phyloP scores from a whole-genome alignment of 2,888 invertebrate genomes.

The Abrostola triplasia region DNA sequence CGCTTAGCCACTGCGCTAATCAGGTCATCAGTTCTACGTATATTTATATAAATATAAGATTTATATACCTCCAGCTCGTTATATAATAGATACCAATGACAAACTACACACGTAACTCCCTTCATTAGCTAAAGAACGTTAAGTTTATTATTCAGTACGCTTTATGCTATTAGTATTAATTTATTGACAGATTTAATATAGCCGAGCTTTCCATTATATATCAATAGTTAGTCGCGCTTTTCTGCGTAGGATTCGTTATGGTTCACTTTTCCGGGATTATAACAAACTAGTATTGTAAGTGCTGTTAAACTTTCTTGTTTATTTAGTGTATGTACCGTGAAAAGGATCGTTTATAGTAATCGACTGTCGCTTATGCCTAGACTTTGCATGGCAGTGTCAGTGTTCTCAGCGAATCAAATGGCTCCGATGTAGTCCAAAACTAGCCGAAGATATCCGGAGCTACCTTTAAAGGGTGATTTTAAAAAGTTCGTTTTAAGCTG shows the following conservation, averaged over 20 bases:
- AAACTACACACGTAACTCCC: conserved; percentile 2
- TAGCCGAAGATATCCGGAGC: too few species aligned
- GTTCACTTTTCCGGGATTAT: conserved; percentile 36
- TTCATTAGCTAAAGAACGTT: conserved; percentile 14
- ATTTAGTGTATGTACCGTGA: too few species aligned
- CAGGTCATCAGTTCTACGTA: too few species aligned
- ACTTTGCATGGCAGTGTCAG: conserved; percentile 27
- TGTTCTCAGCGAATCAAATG: too few species aligned
- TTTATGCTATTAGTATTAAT: conserved; percentile 46
- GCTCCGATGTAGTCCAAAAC: too few species aligned
- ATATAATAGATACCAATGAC: neutral
- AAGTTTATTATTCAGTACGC: conserved; percentile 33
- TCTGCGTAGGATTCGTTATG: conserved; percentile 38
- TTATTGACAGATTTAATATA: conserved; percentile 42
- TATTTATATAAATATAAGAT: too few species aligned
- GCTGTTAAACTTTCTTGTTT: too few species aligned
- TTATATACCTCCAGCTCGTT: too few species aligned
- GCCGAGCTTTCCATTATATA: conserved; percentile 34
- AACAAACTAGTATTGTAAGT: conserved; percentile 3
- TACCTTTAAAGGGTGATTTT: too few species aligned
- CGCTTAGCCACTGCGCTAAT: too few species aligned
- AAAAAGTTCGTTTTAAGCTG: too few species aligned
- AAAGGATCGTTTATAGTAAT: too few species aligned
- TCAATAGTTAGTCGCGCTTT: conserved; percentile 42
- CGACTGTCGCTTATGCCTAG: conserved; percentile 6